Base-by-base conservation (phyloP, 1,140 invertebrate species). In the Bombus pascuorum region DNA sequence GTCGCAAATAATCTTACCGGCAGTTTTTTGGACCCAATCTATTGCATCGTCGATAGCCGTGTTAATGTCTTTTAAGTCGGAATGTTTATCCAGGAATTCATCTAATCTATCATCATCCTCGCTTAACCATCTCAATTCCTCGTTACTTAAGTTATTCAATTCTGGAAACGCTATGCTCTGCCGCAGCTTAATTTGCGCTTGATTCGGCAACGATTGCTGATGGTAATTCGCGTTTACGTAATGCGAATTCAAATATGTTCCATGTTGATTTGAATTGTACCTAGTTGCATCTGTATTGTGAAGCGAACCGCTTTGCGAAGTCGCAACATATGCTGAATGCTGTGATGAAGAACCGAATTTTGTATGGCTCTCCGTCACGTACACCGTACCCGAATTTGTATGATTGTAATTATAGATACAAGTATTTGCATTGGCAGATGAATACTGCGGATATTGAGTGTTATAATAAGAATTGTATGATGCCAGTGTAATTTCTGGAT, bases 41-140 rank as follows among this genome's bases (percentile, higher is more conserved):
- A 98, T 97, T 79, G 97, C 93, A 85, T 97, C 96, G 91, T 97
- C 97, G 2, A 97, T 96, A 71, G 96, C 96, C 81, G 96, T 92
- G 88, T 97, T 97, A 70, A 97, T 94, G 91, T 97, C 96, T 88
- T 96, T 95, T 32, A 97, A 93, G 87, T 96, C 95, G 22, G 96
- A 96, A 92, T 97, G 95, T 86, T 96, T 96, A 91, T 97, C 96
- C 66, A 98, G 93, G 87, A 97, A 96, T 91, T 97, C 97, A 85
- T 97, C 96, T 91, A 97, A 95, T 82, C 96, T 95, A 77, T 97
- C 97, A 3, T 96, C 95, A 94, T 96, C 96, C 57, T 96, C 96
- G 86, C 96, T 96, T 13, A 98, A 95, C 87, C 96, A 96, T 90
- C 96, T 96, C 65, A 98, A 94, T 93, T 98, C 97, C 74, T 97